Base-by-base conservation (phyloP, 1,140 invertebrate species). In the Drosophila kepulauana region DNA sequence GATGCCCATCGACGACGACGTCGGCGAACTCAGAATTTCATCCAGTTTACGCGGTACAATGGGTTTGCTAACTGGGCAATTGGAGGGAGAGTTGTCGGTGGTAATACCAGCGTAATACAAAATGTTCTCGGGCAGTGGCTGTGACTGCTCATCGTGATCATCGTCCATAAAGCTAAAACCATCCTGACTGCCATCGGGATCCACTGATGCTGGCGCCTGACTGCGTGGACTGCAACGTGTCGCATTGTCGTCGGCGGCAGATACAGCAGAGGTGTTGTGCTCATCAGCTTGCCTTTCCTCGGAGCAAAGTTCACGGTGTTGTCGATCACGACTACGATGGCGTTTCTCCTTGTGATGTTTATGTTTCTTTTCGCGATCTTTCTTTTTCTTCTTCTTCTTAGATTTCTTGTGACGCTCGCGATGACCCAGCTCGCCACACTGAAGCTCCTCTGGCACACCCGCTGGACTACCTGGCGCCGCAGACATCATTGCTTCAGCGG, bases 381-480 rank as follows among this genome's bases (percentile, higher is more conserved):
- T 95, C 86, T 96, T 96, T 91, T 96, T 97, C 77, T 96, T 96
- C 85, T 96, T 96, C 91, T 96, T 96, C 82, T 96, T 96, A 0
- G 95, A 92, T 75, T 96, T 96, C 74, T 96, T 96, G 69, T 95
- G 95, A 1, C 94, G 93, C 64, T 94, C 94, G 1, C 80, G 62
- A 59, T 85, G 64, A 0, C 65, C 80, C 30, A 51, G 25, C 8
- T 82, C 82, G 4, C 64, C 61, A 41, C 30, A 68, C 30, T 75
- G 75, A 13, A 78, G 62, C 7, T 90, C 84, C n/a, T 91, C 76
- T 4, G 70, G 74, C 6, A 91, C 63, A 2, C 33, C 30, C 1
- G 20, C 3, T 25, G 79, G 79, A 46, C 76, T 85, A 10, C 74
- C 52, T 5, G 77, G 77, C 0, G 79, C 79, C 5, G 87, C 81